A percentile compares a stretch with the other conserved stretches of the same genome.
Conservation (phyloP, 2,113 vertebrate genomes). For the Chamaetylas fuelleborni region DNA sequence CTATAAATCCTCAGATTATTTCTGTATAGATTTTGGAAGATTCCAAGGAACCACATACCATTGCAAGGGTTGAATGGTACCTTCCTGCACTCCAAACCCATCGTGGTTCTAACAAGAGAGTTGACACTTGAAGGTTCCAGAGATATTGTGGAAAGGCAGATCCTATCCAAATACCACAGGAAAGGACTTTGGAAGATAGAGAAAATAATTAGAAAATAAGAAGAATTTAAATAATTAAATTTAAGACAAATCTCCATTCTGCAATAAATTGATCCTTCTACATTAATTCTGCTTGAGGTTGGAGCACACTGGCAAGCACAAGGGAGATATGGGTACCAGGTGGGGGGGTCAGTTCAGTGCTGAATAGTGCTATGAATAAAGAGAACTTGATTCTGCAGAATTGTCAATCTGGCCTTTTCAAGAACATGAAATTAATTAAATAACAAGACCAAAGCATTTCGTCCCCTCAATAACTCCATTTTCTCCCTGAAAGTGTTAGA, state of each 20-base stretch:
- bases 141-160: neutral
- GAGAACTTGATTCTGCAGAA: neutral
- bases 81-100: neutral
- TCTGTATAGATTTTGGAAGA: neutral
- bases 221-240: neutral
- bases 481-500: neutral
- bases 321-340: neutral
- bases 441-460: constrained; percentile 9
- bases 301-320: neutral
- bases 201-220: neutral
- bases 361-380: neutral
- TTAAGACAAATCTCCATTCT: neutral
- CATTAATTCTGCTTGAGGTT: neutral
- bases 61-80: neutral
- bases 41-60: neutral
- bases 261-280: neutral
- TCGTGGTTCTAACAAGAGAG: neutral
- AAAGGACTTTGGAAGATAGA: neutral
- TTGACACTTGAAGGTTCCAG: neutral
- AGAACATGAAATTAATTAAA: constrained; percentile 27
- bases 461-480: neutral
- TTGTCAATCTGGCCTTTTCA: neutral
- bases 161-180: neutral
- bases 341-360: neutral
- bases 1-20: neutral